Base-by-base conservation (phyloP, 2,113 vertebrate species). In the Alethe diademata region DNA sequence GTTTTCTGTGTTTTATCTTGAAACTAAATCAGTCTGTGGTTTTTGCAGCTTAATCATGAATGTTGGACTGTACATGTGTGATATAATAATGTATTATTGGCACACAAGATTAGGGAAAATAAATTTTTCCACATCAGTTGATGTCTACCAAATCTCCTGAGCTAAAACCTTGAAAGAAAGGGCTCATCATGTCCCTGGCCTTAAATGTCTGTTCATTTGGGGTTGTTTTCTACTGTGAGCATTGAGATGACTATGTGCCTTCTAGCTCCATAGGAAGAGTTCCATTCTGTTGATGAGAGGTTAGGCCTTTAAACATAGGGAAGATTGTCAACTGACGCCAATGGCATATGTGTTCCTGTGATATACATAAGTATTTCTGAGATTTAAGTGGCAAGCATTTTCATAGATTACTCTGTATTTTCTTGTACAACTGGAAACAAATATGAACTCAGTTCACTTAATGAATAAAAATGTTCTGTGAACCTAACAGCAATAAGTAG, bases 241-340 rank as follows among this genome's bases (percentile, higher is more conserved):
- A 17, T 83, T 90, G 47, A 86, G 71, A n/a, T 95, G 90, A 90
- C 82, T 93, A 5, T 78, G 33, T 83, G 90, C 92, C 82, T 90
- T 73, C 72, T 51, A 90, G 86, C 64, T 90, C 23, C 38, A 28
- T 19, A 88, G 94, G 92, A 94, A 90, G 54, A 73, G 79, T 83
- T 54, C 42, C 33, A 83, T 97, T 92, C 35, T 8, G 10, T 58
- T 95, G 75, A 96, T 95, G 88, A 90, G 58, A 73, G 92, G 82
- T 90, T 90, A 70, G 78, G 51, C 62, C 53, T 79, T 80, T 90
- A 92, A 96, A 92, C 24, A 57, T 1, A 58, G 58, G 56, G 78
- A 73, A 28, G 53, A 38, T 38, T 79, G 58, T 61, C 57, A 65
- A 1, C 36, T 83, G 62, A 65, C 1, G 0, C 84, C 66, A 79